Evolutionary conservation across 2,888 invertebrate genomes (phyloP).

Genomic region (Lithodes maja): DNA sequence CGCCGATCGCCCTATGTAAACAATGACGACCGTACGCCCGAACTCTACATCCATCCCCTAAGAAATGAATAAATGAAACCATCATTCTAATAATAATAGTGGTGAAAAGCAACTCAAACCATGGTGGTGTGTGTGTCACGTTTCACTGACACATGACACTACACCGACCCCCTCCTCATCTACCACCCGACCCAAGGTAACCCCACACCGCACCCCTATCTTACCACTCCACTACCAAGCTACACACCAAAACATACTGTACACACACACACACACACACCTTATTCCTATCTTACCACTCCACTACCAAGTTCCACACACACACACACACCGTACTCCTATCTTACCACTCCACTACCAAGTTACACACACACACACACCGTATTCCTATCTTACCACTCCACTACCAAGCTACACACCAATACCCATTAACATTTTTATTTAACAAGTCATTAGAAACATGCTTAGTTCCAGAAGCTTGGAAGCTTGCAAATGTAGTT

Average conservation of each 20-base stretch:
- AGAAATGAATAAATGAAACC: too few species aligned
- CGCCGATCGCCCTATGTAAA: too few species aligned
- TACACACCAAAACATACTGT: not conserved
- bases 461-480: too few species aligned
- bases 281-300: not conserved
- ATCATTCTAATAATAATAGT: not conserved
- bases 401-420: not conserved
- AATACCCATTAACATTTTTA: not conserved
- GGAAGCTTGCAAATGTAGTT: too few species aligned
- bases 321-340: too few species aligned
- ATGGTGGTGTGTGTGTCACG: not conserved
- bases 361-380: not conserved
- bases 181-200: not conserved
- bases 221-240: constrained; percentile 10
- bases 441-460: too few species aligned
- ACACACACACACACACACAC: not conserved
- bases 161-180: not conserved
- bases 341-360: not conserved
- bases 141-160: not conserved
- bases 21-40: too few species aligned
- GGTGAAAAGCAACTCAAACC: not conserved
- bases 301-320: not conserved
- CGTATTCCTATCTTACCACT: not conserved
- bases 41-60: too few species aligned
- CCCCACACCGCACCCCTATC: not conserved